Conservation (phyloP, 1,140 invertebrate species). For the Danaus plexippus region DNA sequence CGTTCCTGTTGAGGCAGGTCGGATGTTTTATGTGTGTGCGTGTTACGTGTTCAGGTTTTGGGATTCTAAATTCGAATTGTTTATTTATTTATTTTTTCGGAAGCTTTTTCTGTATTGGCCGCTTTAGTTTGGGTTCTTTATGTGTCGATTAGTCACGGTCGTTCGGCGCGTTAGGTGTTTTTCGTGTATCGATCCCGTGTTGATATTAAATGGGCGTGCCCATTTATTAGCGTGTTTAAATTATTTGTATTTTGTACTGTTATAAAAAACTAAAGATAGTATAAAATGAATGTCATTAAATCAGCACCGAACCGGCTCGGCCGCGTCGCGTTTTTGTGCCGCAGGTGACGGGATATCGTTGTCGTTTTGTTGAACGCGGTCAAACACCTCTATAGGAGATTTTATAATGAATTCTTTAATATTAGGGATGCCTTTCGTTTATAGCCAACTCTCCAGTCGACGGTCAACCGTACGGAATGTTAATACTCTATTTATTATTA, state of each 20-base stretch:
- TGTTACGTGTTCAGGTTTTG: constrained; percentile 45
- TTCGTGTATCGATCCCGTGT: neutral
- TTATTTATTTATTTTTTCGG: constrained; percentile 29
- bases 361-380: constrained; percentile 28
- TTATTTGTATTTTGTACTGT: constrained; percentile 1
- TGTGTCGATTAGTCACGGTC: constrained; percentile 14
- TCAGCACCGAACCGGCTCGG: constrained; percentile 13
- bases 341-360: constrained; percentile 32
- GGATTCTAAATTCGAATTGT: constrained; percentile 48
- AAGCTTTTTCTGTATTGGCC: constrained; percentile 29
- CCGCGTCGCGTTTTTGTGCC: constrained; percentile 26
- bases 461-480: neutral
- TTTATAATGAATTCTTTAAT: constrained; percentile 5
- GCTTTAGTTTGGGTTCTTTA: constrained; percentile 19
- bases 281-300: constrained; percentile 17
- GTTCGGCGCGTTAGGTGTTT: constrained; percentile 4
- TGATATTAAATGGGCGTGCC: neutral
- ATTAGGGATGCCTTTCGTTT: constrained; percentile 14
- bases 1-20: constrained; percentile 50
- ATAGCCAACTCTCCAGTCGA: neutral
- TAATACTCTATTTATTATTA: constrained; percentile 2
- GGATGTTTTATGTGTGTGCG: constrained; percentile 34
- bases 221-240: neutral
- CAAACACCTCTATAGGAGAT: constrained; percentile 19
- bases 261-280: constrained; percentile 3